Percentiles rank a stretch among this genome's conserved stretches.
Conservation (phyloP, 2,113 vertebrate genomes). For the Apaloderma vittatum region DNA sequence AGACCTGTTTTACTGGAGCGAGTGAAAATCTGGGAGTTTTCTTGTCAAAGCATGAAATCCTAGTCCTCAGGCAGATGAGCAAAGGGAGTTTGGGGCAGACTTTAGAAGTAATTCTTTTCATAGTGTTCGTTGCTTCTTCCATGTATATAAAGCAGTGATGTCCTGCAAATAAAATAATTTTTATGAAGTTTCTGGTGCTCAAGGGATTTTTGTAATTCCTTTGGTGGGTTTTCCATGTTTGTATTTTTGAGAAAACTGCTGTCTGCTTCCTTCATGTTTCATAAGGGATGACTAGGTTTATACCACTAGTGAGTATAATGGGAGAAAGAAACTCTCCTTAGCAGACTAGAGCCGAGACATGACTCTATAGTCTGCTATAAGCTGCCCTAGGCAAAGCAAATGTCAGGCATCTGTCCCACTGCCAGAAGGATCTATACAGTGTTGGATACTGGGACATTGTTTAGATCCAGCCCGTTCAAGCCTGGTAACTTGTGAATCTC, state of each 20-base stretch:
- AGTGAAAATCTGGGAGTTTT: background rate
- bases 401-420: background rate
- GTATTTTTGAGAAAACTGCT: background rate
- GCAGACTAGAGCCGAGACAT: background rate
- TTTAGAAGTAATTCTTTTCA: background rate
- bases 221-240: background rate
- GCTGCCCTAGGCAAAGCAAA: background rate
- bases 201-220: background rate
- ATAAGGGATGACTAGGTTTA: background rate
- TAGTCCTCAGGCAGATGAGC: background rate
- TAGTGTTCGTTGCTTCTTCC: background rate
- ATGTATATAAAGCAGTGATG: background rate
- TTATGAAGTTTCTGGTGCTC: background rate
- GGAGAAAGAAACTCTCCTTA: background rate
- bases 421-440: background rate
- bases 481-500: background rate
- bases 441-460: background rate
- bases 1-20: background rate
- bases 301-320: background rate
- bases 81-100: background rate
- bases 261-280: background rate
- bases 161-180: background rate
- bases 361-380: background rate
- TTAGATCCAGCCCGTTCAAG: background rate
- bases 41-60: background rate